Conservation (phyloP, 2,113 vertebrate genomes). For the Merops nubicus region DNA sequence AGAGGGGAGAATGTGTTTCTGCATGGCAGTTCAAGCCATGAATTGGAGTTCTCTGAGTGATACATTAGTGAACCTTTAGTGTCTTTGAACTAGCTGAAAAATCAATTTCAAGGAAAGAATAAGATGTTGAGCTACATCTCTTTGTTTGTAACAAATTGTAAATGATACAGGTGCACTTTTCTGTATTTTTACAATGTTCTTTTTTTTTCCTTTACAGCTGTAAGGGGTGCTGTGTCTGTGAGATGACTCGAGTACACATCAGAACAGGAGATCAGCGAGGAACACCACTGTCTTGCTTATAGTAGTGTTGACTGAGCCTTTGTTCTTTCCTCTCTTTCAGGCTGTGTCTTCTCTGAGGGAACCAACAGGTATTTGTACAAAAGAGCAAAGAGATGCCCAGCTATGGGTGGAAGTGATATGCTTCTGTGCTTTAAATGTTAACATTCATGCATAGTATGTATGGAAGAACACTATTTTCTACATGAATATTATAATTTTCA, state of each 20-base stretch:
- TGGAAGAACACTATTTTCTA: not conserved
- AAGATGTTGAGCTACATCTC: not conserved
- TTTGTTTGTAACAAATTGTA: not conserved
- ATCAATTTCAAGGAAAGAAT: not conserved
- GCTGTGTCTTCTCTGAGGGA: not conserved
- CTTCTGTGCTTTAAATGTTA: not conserved
- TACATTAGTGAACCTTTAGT: not conserved
- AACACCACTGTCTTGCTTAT: not conserved
- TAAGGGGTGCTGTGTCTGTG: not conserved
- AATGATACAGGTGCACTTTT: not conserved
- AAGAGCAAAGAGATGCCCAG: not conserved
- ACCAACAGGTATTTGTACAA: not conserved
- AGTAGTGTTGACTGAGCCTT: accelerated
- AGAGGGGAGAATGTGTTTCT: not conserved
- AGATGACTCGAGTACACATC: not conserved
- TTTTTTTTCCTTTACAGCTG: not conserved
- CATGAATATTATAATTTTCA: not conserved
- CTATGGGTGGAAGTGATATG: not conserved
- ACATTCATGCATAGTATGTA: too few species aligned
- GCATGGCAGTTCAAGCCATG: not conserved
- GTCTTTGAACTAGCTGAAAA: not conserved
- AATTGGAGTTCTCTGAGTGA: not conserved
- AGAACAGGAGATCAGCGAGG: not conserved
- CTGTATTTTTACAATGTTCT: not conserved
- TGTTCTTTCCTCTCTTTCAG: not conserved